These are phyloP conservation scores for Eristalis arbustorum DNA, from an alignment of 2,888 invertebrate species.

Conservation along the genomic window DNA sequence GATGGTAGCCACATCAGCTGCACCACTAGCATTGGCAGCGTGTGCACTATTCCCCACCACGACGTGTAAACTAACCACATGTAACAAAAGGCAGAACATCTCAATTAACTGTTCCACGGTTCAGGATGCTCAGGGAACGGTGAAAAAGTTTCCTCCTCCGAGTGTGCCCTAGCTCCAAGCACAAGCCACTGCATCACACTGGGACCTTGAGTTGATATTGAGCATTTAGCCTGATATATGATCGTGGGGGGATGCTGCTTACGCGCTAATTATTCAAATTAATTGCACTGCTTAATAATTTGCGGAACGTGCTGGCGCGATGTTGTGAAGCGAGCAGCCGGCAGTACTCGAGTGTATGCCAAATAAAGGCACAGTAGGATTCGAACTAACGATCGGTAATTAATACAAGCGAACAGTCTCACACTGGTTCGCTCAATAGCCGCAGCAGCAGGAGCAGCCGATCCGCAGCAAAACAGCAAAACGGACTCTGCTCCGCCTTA, in stretches of 20 bases:
- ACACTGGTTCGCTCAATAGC: slow-evolving; percentile 38
- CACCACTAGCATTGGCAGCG: slow-evolving; percentile 22
- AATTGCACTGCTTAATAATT: slow-evolving; percentile 72
- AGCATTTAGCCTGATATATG: slow-evolving; percentile 70
- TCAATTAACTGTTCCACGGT: slow-evolving; percentile 70
- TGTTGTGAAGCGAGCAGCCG: slow-evolving; percentile 15
- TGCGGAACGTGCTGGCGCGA: slow-evolving; percentile 59
- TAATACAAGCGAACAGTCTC: slow-evolving; percentile 70
- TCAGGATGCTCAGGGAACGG: not conserved
- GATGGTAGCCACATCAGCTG: slow-evolving; percentile 13
- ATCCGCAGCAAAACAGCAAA: slow-evolving; percentile 41
- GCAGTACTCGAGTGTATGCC: slow-evolving; percentile 36
- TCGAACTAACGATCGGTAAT: slow-evolving; percentile 71
- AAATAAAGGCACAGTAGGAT: slow-evolving; percentile 71
- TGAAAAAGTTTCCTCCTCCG: not conserved
- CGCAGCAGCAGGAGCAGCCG: not conserved
- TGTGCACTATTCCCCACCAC: slow-evolving; percentile 57
- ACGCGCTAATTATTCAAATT: slow-evolving; percentile 73
- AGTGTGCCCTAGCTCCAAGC: slow-evolving; percentile 3
- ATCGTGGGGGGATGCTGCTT: slow-evolving; percentile 70
- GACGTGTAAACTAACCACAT: slow-evolving; percentile 68
- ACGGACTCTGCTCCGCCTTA: slow-evolving; percentile 63
- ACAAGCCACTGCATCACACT: slow-evolving; percentile 45
- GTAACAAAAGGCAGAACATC: slow-evolving; percentile 71
- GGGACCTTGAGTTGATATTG: slow-evolving; percentile 59